Evolutionary conservation across 2,888 invertebrate genomes (phyloP), one percentile per base, ranked within the genome.

Genomic region (Antheraea assamensis): DNA sequence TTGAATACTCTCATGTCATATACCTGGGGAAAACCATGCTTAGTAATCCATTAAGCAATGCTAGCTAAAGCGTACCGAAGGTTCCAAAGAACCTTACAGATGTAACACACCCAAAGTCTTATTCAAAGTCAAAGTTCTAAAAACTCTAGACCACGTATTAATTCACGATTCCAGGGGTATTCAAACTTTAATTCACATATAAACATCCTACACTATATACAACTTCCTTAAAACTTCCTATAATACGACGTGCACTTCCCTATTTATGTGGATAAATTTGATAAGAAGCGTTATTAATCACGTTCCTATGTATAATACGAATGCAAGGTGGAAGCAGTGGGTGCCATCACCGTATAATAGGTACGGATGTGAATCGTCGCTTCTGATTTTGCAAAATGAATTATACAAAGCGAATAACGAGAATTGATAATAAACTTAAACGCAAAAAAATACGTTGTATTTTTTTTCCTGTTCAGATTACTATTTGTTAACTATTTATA

Each of bases 401-500:
- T 31, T 31, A 42, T 42, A 66, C 66, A 66, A 66, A 35, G 68
- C n/a, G 35, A 68, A 68, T 68, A 35, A 68, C 13, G 68, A 8
- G 68, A n/a, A 68, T 3, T 68, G 68, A 68, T 68, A 35, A 68
- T 68, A 68, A 31, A 64, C 10, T 68, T 68, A 10, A 35, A 2
- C 68, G 35, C n/a, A 68, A 35, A 66, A 35, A 30, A n/a, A 21
- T 4, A 68, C 35, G 4, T 68, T 35, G 8, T 27, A 35, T 21
- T 68, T 68, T n/a, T 68, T 68, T 68, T 68, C 68, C 68, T 35
- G 68, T 35, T 68, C 35, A 68, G 68, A 68, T 68, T 68, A 35
- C 17, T 61, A 61, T 27, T 27, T 19, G 17, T 30, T 64, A 27
- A 64, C 27, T 15, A n/a, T n/a, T n/a, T 21, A 7, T 55, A 55